These are phyloP conservation scores for Oryzaephilus surinamensis DNA, from an alignment of 1,140 invertebrate species.

Conservation along the genomic window DNA sequence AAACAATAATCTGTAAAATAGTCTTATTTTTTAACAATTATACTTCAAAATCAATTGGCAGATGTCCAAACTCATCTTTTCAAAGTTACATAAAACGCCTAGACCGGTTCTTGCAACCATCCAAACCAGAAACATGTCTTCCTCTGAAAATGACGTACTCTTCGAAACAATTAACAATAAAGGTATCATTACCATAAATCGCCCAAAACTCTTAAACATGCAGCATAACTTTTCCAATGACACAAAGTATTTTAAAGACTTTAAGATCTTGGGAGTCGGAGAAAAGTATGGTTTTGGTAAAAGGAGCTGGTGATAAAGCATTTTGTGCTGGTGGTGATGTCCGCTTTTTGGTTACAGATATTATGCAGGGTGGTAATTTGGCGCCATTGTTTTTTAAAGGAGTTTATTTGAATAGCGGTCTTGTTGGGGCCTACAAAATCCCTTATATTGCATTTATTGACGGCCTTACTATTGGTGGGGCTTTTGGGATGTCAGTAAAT, in stretches of 20 bases:
- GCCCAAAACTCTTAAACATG: constrained; percentile 79
- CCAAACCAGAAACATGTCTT: too few relatives aligned
- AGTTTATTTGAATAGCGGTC: constrained; percentile 84
- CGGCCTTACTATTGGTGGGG: constrained; percentile 99
- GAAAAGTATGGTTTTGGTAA: constrained; percentile 78
- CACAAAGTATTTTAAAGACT: constrained; percentile 69
- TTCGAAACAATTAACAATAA: constrained; percentile 44
- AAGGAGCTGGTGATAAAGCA: constrained; percentile 86
- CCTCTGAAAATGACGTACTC: constrained; percentile 40
- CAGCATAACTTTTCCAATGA: constrained; percentile 85
- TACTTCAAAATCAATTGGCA: too few relatives aligned
- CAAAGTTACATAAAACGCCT: too few relatives aligned
- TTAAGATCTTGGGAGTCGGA: constrained; percentile 81
- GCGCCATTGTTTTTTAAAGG: constrained; percentile 76
- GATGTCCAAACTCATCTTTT: too few relatives aligned
- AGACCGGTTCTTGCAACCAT: too few relatives aligned
- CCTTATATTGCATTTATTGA: constrained; percentile 92
- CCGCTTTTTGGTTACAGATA: constrained; percentile 61
- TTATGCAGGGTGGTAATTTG: constrained; percentile 49
- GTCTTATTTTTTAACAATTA: too few relatives aligned
- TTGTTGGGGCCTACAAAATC: constrained; percentile 81
- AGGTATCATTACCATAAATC: constrained; percentile 75
- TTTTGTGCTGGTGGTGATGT: constrained; percentile 99
- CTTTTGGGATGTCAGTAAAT: constrained; percentile 94
- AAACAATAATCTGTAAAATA: too few relatives aligned